Evolutionary conservation across 2,888 invertebrate species (phyloP).

Genomic region (Hylaea fasciaria): DNA sequence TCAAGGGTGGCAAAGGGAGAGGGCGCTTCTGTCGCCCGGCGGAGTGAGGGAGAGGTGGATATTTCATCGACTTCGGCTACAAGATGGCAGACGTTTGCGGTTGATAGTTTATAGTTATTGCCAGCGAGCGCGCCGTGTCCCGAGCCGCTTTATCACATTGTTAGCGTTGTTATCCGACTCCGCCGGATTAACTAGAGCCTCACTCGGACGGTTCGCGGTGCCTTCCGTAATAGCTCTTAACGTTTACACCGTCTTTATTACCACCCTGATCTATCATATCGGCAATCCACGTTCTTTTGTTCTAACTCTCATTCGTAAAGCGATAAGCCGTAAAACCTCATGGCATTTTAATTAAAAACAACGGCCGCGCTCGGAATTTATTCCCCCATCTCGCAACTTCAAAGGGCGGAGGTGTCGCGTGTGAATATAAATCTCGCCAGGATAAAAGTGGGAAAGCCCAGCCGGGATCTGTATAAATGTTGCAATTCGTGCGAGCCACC

Average conservation of each 20-base stretch:
- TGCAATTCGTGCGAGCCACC: conserved; percentile 70
- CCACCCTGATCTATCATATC: conserved; percentile 46
- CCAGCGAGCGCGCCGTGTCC: conserved; percentile 79
- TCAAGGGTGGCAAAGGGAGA: conserved; percentile 65
- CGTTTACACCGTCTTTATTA: conserved; percentile 59
- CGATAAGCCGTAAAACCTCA: conserved; percentile 64
- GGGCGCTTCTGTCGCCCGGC: conserved; percentile 43
- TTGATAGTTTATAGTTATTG: conserved; percentile 85
- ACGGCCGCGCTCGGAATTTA: conserved; percentile 69
- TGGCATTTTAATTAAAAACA: conserved; percentile 80
- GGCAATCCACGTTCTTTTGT: conserved; percentile 32
- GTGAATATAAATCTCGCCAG: conserved; percentile 77
- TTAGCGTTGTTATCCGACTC: conserved; percentile 81
- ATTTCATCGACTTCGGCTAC: conserved; percentile 78
- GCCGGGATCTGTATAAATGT: conserved; percentile 75
- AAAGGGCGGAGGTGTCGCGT: conserved; percentile 79
- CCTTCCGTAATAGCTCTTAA: conserved; percentile 71
- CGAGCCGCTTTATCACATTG: conserved; percentile 82
- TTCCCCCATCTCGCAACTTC: conserved; percentile 75
- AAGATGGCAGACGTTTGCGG: conserved; percentile 84
- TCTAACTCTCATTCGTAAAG: conserved; percentile 38
- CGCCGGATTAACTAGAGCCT: conserved; percentile 78
- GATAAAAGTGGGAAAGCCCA: conserved; percentile 69
- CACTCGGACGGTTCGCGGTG: conserved; percentile 60
- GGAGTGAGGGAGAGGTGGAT: conserved; percentile 74